Conservation (phyloP, 2,113 vertebrate species). For the Triplophysa rosa region DNA sequence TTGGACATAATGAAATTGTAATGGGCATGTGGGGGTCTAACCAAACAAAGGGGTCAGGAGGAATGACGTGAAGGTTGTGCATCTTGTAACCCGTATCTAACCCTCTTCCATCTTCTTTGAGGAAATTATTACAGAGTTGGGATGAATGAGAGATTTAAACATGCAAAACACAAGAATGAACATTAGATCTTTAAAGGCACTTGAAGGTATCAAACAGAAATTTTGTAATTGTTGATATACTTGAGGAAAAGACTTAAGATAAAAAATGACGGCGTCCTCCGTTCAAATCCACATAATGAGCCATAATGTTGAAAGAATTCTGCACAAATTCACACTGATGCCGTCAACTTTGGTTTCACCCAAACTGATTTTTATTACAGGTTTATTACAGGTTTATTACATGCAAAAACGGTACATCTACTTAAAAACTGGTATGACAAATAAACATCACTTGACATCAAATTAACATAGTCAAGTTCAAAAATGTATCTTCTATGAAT, state of each 20-base stretch:
- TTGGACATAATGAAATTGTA: conserved; percentile 55
- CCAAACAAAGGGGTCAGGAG: conserved; percentile 35
- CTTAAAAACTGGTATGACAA: too few species aligned
- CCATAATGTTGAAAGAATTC: too few species aligned
- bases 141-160: not conserved
- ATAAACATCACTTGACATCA: too few species aligned
- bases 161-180: not conserved
- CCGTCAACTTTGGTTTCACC: not conserved
- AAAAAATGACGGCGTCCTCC: too few species aligned
- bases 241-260: too few species aligned
- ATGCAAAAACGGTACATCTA: too few species aligned
- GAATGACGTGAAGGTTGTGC: conserved; percentile 33
- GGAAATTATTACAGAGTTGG: conserved; percentile 8
- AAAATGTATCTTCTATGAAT: too few species aligned
- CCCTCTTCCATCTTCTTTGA: conserved; percentile 29
- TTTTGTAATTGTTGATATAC: too few species aligned
- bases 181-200: not conserved
- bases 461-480: too few species aligned
- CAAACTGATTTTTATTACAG: too few species aligned
- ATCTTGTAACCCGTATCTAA: conserved; percentile 20
- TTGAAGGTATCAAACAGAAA: not conserved
- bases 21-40: conserved; percentile 34
- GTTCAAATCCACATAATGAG: too few species aligned
- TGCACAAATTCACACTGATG: not conserved
- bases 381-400: too few species aligned